Evolutionary conservation across 2,888 invertebrate species (phyloP).

Genomic region (Bursaphelenchus okinawaensis): DNA sequence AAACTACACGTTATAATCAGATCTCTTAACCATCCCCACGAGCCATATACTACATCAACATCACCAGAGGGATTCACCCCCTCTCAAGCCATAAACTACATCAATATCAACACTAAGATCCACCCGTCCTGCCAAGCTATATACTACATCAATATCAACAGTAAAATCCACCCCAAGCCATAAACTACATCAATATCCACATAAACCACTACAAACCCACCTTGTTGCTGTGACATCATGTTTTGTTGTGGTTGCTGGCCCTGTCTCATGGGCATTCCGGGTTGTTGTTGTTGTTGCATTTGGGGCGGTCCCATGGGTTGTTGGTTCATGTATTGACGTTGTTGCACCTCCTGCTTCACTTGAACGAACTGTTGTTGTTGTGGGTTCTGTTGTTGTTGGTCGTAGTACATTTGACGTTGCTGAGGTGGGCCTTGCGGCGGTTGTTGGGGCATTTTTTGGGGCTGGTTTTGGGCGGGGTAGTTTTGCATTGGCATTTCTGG

Average conservation of each 20-base stretch:
- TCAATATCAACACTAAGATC: too few species aligned
- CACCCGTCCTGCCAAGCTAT: too few species aligned
- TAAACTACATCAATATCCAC: background rate
- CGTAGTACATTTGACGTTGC: constrained; percentile 11
- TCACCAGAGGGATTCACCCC: background rate
- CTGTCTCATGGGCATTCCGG: constrained; percentile 8
- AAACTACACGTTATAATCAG: background rate
- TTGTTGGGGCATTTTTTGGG: constrained; percentile 19
- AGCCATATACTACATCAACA: too few species aligned
- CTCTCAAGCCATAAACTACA: background rate
- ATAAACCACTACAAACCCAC: too few species aligned
- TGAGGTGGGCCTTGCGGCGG: constrained; percentile 17
- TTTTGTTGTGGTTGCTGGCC: constrained; percentile 8
- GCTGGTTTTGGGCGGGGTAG: constrained; percentile 1
- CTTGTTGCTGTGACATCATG: background rate
- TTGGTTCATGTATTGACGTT: background rate
- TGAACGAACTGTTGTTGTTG: background rate
- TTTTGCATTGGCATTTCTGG: constrained; percentile 8
- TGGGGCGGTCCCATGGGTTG: background rate
- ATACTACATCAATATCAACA: too few species aligned
- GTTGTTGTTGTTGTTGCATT: constrained; percentile 4
- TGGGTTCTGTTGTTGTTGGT: constrained; percentile 15
- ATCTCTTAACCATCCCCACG: too few species aligned
- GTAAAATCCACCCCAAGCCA: background rate
- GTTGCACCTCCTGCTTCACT: constrained; percentile 9